phyloP scores from a whole-genome alignment of 1,140 invertebrate genomes.

The Neoseiulus cucumeris region DNA sequence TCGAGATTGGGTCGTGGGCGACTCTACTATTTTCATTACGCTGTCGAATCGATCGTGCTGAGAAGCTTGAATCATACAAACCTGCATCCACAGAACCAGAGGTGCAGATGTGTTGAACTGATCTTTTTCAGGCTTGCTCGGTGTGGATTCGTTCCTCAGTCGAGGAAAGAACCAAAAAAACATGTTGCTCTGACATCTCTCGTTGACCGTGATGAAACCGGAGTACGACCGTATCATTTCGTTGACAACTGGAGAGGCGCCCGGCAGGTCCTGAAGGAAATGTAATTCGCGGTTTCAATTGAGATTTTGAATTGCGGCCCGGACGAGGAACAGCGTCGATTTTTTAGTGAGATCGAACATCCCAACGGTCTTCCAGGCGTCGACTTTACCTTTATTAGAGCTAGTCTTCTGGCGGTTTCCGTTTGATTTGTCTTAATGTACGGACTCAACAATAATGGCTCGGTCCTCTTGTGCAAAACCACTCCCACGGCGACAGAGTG shows the following conservation, averaged over 20 bases:
- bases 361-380: no score
- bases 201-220: constrained; percentile 52
- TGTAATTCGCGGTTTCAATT: no score
- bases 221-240: constrained; percentile 35
- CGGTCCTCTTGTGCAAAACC: neutral
- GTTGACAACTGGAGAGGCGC: neutral
- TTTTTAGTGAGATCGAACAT: no score
- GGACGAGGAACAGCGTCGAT: no score
- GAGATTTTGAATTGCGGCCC: no score
- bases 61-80: neutral
- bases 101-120: neutral
- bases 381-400: neutral
- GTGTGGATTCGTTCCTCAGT: constrained; percentile 24
- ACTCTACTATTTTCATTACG: no score
- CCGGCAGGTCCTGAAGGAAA: neutral
- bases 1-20: no score
- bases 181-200: constrained; percentile 51
- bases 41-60: no score
- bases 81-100: neutral
- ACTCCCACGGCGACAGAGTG: no score
- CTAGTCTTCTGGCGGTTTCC: neutral
- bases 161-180: constrained; percentile 79
- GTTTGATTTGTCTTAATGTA: neutral
- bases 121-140: neutral
- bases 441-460: neutral